These are phyloP conservation scores for Lymantria dispar DNA, from an alignment of 2,888 invertebrate species.

Conservation along the genomic window DNA sequence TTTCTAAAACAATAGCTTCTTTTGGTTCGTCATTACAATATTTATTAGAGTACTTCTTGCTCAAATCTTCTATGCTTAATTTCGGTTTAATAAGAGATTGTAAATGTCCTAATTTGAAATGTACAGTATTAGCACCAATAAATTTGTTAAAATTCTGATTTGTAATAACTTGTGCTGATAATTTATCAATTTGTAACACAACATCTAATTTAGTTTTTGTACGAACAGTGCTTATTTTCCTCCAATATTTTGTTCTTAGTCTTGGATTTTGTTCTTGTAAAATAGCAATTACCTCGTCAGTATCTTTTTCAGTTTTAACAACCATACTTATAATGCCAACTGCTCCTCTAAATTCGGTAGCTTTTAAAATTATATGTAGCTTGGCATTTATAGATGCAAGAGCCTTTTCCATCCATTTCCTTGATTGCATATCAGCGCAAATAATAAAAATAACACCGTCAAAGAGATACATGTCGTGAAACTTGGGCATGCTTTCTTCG, in stretches of 20 bases:
- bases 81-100: conserved; percentile 59
- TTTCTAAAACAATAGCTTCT: conserved; percentile 15
- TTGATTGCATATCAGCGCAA: conserved; percentile 52
- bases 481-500: conserved; percentile 48
- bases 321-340: conserved; percentile 70
- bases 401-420: conserved; percentile 54
- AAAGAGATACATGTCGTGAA: conserved; percentile 69
- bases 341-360: conserved; percentile 70
- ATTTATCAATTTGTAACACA: conserved; percentile 67
- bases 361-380: conserved; percentile 50
- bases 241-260: conserved; percentile 68
- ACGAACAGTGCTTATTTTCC: conserved; percentile 58
- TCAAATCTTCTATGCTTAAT: conserved; percentile 47
- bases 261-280: conserved; percentile 64
- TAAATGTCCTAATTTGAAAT: conserved; percentile 66
- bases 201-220: conserved; percentile 55
- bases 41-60: conserved; percentile 31
- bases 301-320: conserved; percentile 49
- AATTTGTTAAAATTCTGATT: conserved; percentile 51
- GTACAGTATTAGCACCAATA: conserved; percentile 44
- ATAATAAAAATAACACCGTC: conserved; percentile 74
- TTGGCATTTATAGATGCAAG: conserved; percentile 43
- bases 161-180: conserved; percentile 67
- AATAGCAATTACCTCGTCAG: conserved; percentile 53
- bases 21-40: conserved; percentile 17